A percentile compares a stretch with the other conserved stretches of the same genome.
These are phyloP conservation scores for Myiagra hebetior DNA, from an alignment of 2,113 vertebrate genomes.

Conservation along the genomic window DNA sequence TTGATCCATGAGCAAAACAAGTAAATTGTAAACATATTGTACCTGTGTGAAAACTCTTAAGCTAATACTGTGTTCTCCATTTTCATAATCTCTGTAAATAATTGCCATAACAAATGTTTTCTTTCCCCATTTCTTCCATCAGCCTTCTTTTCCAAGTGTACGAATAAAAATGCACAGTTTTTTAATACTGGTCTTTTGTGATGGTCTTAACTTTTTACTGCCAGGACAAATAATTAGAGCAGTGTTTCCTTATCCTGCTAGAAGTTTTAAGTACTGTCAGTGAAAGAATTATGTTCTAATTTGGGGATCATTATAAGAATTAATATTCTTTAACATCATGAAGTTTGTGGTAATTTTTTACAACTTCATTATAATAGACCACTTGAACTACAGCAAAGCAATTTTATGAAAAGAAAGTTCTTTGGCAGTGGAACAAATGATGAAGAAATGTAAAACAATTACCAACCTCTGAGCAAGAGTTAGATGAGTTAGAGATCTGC, in stretches of 20 bases:
- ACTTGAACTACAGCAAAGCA: background rate
- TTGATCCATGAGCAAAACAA: background rate
- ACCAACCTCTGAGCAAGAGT: background rate
- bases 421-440: background rate
- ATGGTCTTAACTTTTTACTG: background rate
- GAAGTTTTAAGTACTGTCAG: background rate
- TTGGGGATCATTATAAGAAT: background rate
- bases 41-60: background rate
- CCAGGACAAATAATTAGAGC: background rate
- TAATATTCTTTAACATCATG: background rate
- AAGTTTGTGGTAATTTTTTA: constrained; percentile 13
- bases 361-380: background rate
- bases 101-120: background rate
- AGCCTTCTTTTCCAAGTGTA: background rate
- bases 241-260: background rate
- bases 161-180: background rate
- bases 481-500: background rate
- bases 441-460: constrained; percentile 22
- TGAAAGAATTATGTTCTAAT: constrained; percentile 7
- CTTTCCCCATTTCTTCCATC: background rate
- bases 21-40: background rate
- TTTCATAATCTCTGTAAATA: background rate
- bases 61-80: background rate
- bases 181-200: background rate
- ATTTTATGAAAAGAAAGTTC: background rate